Base-by-base conservation (phyloP, 2,113 vertebrate species). In the Chionodraco myersi region DNA sequence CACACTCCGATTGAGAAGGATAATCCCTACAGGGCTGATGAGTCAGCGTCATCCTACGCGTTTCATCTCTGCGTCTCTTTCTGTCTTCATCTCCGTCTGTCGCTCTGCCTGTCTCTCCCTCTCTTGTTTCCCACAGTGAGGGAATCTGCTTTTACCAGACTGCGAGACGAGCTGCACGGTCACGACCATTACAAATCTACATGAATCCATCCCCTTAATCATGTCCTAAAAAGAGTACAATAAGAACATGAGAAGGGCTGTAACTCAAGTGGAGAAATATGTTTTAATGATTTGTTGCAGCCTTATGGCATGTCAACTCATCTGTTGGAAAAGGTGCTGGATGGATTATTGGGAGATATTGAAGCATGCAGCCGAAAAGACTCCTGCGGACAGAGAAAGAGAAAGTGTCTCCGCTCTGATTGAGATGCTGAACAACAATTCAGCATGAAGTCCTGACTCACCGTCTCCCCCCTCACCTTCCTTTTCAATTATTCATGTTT, bases 31-130 rank as follows among this genome's bases (percentile, higher is more conserved):
- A 83, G 72, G 80, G 62, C 23, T 89, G 86, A 92, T 92, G 92
- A 92, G 88, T 92, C 91, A 92, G 87, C 84, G 79, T 83, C 80
- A 81, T 82, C 88, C 80, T 70, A 84, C 63, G 49, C 83, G 71
- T 76, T 81, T 77, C 76, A 70, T 86, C 74, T 57, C 75, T 66
- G 69, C 44, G 6, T 63, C 72, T 82, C 62, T 54, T 5, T 72
- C 59, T 77, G 36, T 76, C 48, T 75, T 26, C 45, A 6, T 66
- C 65, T 16, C 77, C 18, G 57, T 63, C 69, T 51, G 49, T 77
- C 51, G 72, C 61, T 66, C 68, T 52, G 60, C 16, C 59, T 57
- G 44, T 83, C 63, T 76, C 45, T 69, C 58, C 68, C 21, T 15
- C 30, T 30, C 30, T 3, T 54, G 10, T 47, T 75, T 68, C 41